Base-by-base conservation (phyloP, 2,797 vertebrate genomes). In the Octomys mimax region DNA sequence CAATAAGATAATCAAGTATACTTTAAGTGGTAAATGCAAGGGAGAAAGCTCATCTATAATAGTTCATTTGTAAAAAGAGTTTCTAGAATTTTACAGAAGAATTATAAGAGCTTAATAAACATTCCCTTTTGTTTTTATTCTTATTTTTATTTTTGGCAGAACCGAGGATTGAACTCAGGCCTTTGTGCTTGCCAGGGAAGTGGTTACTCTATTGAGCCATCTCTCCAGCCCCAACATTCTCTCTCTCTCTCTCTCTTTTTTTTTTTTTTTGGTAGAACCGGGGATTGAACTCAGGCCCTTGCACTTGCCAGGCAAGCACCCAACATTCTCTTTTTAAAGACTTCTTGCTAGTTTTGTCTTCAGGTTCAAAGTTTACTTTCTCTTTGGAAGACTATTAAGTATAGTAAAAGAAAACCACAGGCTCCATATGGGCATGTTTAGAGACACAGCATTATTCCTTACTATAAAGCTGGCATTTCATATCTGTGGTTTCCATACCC, bases 261-360 rank as follows among this genome's bases (percentile, higher is more conserved):
- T 4, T 42, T 4, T 42, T 4, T 42, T 5, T 42, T 5, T 42
- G 42, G 42, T 4, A 42, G 42, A 42, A 42, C 42, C 42, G 0
- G 42, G 42, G 42, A 42, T 42, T 42, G 42, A 42, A 42, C 42
- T 42, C 42, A 42, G 42, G 42, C 42, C 42, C 42, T 42, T 42
- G 42, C 42, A 42, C 42, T 42, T 42, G 42, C 42, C 42, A 42
- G 42, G 42, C 42, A 42, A 42, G 42, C 42, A 42, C 5, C 42
- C 42, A 42, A 42, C 42, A 42, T 42, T 42, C 42, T 42, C 42
- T 42, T 42, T 42, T 86, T 61, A 77, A 90, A 42, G 16, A 42
- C 71, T 95, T 49, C 77, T 95, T 75, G n/a, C 91, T 7, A n/a
- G 13, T 91, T 91, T 87, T 94, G 54, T 36, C 2, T 33, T 94